Percentiles rank a stretch among this genome's conserved stretches.
phyloP scores from a whole-genome alignment of 2,797 vertebrate genomes.

The Aeoliscus strigatus region DNA sequence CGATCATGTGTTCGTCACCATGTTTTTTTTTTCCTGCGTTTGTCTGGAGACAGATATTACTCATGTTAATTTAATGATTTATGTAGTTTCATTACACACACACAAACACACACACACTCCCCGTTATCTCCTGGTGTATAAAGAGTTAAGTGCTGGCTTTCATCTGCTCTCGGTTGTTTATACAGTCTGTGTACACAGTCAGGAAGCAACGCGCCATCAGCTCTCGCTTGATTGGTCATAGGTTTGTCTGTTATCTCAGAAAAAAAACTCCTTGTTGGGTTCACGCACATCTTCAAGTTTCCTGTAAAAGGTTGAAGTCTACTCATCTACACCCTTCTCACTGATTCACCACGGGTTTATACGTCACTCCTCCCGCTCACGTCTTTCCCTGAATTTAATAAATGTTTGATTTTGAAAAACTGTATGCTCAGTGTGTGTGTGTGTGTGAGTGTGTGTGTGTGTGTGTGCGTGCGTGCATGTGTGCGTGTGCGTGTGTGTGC shows the following conservation, averaged over 20 bases:
- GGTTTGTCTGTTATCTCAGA: constrained; percentile 19
- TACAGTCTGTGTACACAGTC: constrained; percentile 35
- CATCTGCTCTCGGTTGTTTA: constrained; percentile 40
- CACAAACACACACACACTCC: too few relatives aligned
- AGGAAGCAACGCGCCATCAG: constrained; percentile 41
- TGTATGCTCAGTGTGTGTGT: constrained; percentile 28
- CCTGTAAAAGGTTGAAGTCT: neutral
- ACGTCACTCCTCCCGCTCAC: constrained; percentile 25
- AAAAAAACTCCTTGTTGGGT: constrained; percentile 17
- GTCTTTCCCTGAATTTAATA: constrained; percentile 56
- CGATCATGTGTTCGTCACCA: constrained; percentile 40
- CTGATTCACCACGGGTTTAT: neutral
- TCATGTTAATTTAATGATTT: too few relatives aligned
- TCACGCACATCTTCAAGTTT: constrained; percentile 3
- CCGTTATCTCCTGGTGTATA: constrained; percentile 1
- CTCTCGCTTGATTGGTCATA: constrained; percentile 3
- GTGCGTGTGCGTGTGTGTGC: constrained; percentile 26
- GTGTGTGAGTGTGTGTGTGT: constrained; percentile 7
- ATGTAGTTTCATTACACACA: too few relatives aligned
- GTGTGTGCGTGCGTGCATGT: constrained; percentile 6
- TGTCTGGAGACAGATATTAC: too few relatives aligned
- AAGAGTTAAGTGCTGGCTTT: constrained; percentile 33
- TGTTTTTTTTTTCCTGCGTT: too few relatives aligned
- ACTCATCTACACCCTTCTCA: neutral
- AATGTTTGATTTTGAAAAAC: constrained; percentile 68